Base-by-base conservation (phyloP, 2,113 vertebrate genomes). In the Dipodomys spectabilis region DNA sequence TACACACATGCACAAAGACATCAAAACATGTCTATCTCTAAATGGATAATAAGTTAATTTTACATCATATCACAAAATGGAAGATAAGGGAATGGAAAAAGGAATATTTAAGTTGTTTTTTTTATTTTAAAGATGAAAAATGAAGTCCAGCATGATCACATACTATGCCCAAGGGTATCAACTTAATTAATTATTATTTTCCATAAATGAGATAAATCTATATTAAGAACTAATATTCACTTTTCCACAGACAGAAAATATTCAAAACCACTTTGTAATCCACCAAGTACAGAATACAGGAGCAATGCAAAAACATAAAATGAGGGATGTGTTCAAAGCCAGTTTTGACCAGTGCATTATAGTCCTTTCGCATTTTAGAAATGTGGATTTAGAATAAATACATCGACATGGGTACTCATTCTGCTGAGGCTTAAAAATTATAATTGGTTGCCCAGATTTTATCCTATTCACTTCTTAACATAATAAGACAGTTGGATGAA, bases 401-500 rank as follows among this genome's bases (percentile, higher is more conserved):
- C 2, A 11, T 7, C 7, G 16, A 28, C n/a, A 18, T 9, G 2
- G 3, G 30, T 9, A 8, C 2, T 8, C 6, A 30, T 23, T 19
- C 12, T 57, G 39, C 68, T 5, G 1, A 1, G 1, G 84, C 49
- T 82, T 9, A 11, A 25, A 11, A 18, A 13, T 28, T n/a, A 5
- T 0, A 10, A 20, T 1, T 45, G 32, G 7, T 5, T 80, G 32
- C 16, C 45, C 44, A 30, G 13, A 23, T 67, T 39, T 86, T 53
- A 8, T 45, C 53, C 11, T 78, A 28, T 20, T 5, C 0, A 19
- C 30, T 79, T 73, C 57, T 28, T 27, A 79, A 25, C 12, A 7
- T 13, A 25, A 7, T 6, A 45, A 2, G 5, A 0, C 0, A 5
- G 13, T 12, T 1, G 2, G 0, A 7, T 13, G 3, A 0, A 16